phyloP scores from a whole-genome alignment of 2,113 vertebrate genomes.

The Gorsachius goisagi region DNA sequence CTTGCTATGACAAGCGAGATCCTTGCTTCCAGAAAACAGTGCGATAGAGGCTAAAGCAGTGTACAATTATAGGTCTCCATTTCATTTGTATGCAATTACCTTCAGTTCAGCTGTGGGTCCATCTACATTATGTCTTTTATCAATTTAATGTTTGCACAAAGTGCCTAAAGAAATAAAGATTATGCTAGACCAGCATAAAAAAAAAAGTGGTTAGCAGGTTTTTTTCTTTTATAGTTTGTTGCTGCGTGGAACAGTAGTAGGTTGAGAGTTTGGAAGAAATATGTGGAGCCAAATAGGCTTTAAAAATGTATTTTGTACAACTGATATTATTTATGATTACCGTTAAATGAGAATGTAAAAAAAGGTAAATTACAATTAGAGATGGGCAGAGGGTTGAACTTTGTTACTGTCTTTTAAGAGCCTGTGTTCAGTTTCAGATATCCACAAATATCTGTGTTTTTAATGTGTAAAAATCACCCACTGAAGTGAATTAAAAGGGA shows the following conservation, averaged over 20 bases:
- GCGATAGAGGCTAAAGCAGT: conserved; percentile 52
- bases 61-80: conserved; percentile 73
- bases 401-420: neutral
- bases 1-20: conserved; percentile 60
- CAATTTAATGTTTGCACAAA: conserved; percentile 73
- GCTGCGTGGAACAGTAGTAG: conserved; percentile 41
- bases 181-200: conserved; percentile 54
- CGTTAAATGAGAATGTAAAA: conserved; percentile 49
- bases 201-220: conserved; percentile 15
- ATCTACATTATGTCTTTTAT: conserved; percentile 66
- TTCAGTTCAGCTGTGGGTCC: conserved; percentile 60
- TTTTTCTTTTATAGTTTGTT: conserved; percentile 24
- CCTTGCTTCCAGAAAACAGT: conserved; percentile 69
- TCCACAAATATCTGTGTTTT: neutral
- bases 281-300: conserved; percentile 46
- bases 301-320: conserved; percentile 42
- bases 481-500: neutral
- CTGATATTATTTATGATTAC: conserved; percentile 44
- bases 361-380: conserved; percentile 35
- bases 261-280: conserved; percentile 38
- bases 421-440: neutral
- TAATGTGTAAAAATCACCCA: neutral
- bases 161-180: conserved; percentile 76
- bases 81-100: conserved; percentile 75
- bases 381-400: neutral